phyloP scores from a whole-genome alignment of 2,888 invertebrate species.

The Augiades crinisus region DNA sequence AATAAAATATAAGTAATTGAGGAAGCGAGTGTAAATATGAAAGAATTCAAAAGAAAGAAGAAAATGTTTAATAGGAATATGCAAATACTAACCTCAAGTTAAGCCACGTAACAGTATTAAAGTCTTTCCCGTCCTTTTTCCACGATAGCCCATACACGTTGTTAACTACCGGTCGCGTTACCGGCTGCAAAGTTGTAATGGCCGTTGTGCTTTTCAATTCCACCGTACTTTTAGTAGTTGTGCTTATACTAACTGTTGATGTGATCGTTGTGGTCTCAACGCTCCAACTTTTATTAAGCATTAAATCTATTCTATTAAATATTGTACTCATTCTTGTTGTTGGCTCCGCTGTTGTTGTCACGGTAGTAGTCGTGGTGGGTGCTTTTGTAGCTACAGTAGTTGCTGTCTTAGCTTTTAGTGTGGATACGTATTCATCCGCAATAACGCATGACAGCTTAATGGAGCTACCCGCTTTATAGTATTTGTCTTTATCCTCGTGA shows the following conservation, averaged over 20 bases:
- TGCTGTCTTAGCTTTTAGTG: slow-evolving; percentile 53
- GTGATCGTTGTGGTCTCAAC: slow-evolving; percentile 72
- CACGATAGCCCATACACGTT: slow-evolving; percentile 72
- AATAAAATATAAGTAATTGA: no score
- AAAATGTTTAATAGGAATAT: slow-evolving; percentile 18
- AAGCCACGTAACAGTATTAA: slow-evolving; percentile 65
- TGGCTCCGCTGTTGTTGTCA: slow-evolving; percentile 58
- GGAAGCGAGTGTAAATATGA: no score
- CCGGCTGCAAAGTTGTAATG: slow-evolving; percentile 48
- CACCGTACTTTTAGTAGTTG: slow-evolving; percentile 55
- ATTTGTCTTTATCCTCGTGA: slow-evolving; percentile 85
- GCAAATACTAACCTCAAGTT: slow-evolving; percentile 63
- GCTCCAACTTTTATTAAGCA: slow-evolving; percentile 78
- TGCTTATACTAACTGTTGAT: slow-evolving; percentile 71
- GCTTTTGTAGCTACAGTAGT: slow-evolving; percentile 50
- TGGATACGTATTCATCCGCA: slow-evolving; percentile 64
- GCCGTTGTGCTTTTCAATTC: slow-evolving; percentile 52
- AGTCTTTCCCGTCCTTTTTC: slow-evolving; percentile 74
- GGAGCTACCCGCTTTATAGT: slow-evolving; percentile 87
- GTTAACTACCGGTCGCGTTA: slow-evolving; percentile 55
- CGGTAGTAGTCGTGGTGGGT: slow-evolving; percentile 50
- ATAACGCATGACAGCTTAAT: slow-evolving; percentile 85
- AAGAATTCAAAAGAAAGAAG: not conserved
- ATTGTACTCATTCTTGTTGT: slow-evolving; percentile 70
- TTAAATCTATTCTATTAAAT: slow-evolving; percentile 74